Percentiles rank a stretch among this genome's conserved stretches.
These are phyloP conservation scores for Drosophila gunungcola DNA, from an alignment of 1,140 invertebrate genomes.

Conservation along the genomic window DNA sequence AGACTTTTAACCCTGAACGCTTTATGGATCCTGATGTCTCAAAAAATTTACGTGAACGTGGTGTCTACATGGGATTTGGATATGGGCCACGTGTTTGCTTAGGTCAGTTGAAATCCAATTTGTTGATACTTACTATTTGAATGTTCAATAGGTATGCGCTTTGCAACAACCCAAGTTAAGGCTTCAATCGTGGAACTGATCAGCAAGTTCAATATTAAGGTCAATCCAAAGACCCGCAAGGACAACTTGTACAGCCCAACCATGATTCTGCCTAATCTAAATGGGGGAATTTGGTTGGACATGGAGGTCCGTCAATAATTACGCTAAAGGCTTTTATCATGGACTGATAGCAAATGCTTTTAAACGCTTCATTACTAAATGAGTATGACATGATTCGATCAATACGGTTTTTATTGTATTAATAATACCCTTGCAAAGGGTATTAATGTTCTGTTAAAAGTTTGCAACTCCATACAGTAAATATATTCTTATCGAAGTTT, in stretches of 20 bases:
- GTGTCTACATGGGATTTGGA: slow-evolving; percentile 59
- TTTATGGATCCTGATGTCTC: slow-evolving; percentile 57
- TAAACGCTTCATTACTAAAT: too few species aligned
- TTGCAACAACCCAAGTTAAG: slow-evolving; percentile 69
- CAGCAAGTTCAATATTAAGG: slow-evolving; percentile 57
- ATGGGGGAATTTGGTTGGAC: slow-evolving; percentile 59
- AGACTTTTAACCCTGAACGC: slow-evolving; percentile 90
- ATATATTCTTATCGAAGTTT: too few species aligned
- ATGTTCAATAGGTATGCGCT: slow-evolving; percentile 58
- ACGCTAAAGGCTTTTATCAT: slow-evolving; percentile 2
- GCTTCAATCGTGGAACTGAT: slow-evolving; percentile 65
- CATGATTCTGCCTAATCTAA: slow-evolving; percentile 10
- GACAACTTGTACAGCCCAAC: slow-evolving; percentile 49
- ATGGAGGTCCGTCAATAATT: slow-evolving; percentile 28
- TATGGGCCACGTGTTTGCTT: slow-evolving; percentile 72
- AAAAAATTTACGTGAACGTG: slow-evolving; percentile 60
- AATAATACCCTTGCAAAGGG: too few species aligned
- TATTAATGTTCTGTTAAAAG: too few species aligned
- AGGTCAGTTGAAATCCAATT: slow-evolving; percentile 15
- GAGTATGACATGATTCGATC: too few species aligned
- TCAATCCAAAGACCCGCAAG: slow-evolving; percentile 66
- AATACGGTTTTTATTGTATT: too few species aligned
- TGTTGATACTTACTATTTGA: neutral
- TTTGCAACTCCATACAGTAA: too few species aligned
- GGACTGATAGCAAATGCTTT: too few species aligned